A percentile compares a stretch with the other conserved stretches of the same genome.
phyloP scores from a whole-genome alignment of 2,113 vertebrate species.

The Theristicus caerulescens region DNA sequence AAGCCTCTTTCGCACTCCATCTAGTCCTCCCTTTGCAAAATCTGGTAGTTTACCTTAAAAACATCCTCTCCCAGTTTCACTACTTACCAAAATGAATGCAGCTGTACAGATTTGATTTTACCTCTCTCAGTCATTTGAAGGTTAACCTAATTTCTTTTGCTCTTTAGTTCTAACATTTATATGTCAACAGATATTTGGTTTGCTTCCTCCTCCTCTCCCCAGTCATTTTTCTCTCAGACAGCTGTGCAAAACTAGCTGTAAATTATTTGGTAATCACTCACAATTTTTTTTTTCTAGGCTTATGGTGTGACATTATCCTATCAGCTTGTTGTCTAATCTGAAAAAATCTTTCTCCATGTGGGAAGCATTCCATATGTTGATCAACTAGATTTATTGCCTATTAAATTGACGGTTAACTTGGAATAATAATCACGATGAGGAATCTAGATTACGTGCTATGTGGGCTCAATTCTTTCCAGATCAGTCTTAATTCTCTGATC shows the following conservation, averaged over 20 bases:
- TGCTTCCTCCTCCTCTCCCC: neutral
- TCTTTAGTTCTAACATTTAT: constrained; percentile 33
- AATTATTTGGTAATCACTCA: neutral
- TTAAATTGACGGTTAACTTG: neutral
- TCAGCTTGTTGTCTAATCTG: neutral
- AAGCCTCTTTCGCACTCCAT: neutral
- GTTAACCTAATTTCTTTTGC: constrained; percentile 23
- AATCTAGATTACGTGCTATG: neutral
- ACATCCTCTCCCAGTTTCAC: neutral
- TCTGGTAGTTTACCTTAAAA: neutral
- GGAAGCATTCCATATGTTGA: neutral
- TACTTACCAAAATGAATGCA: constrained; percentile 1
- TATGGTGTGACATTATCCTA: neutral
- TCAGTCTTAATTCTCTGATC: neutral
- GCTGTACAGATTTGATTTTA: neutral
- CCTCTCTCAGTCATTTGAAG: neutral
- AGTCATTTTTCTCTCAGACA: constrained; percentile 18
- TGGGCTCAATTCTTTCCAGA: neutral
- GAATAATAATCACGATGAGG: neutral
- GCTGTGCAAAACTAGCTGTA: constrained; percentile 7
- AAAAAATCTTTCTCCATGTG: constrained; percentile 17
- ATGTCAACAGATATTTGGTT: constrained; percentile 38
- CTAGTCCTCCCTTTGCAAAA: neutral
- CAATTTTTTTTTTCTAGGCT: neutral
- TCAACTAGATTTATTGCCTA: constrained; percentile 15